phyloP scores from a whole-genome alignment of 2,797 vertebrate genomes.

The Carcharodon carcharias region DNA sequence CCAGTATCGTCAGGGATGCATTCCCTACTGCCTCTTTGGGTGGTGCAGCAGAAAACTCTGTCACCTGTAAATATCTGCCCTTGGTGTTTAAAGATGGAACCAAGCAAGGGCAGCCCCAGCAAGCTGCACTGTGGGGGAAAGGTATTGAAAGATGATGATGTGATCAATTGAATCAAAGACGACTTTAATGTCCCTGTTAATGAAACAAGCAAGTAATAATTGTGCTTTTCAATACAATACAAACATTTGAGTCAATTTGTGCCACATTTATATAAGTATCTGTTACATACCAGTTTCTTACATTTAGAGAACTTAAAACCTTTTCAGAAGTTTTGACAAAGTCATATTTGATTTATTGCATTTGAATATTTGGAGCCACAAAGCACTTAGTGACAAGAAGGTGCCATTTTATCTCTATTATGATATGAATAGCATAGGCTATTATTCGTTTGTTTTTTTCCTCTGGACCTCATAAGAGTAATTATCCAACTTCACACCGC shows the following conservation, averaged over 20 bases:
- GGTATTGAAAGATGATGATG: too few relatives aligned
- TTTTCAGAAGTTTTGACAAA: neutral
- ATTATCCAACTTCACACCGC: neutral
- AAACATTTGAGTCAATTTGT: neutral
- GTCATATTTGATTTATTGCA: neutral
- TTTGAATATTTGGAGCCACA: neutral
- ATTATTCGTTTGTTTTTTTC: neutral
- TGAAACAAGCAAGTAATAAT: neutral
- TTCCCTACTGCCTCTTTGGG: too few relatives aligned
- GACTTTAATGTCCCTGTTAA: too few relatives aligned
- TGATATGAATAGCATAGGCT: neutral
- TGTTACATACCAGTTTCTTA: neutral
- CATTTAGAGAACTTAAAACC: neutral
- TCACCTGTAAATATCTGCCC: too few relatives aligned
- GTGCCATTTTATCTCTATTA: too few relatives aligned
- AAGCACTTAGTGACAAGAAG: neutral
- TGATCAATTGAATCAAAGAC: too few relatives aligned
- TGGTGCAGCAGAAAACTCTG: too few relatives aligned
- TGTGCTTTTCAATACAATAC: neutral
- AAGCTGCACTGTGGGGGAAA: too few relatives aligned
- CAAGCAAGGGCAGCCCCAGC: too few relatives aligned
- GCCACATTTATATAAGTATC: neutral
- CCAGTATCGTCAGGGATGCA: too few relatives aligned
- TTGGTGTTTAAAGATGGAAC: too few relatives aligned
- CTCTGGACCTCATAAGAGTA: neutral